A percentile compares a stretch with the other conserved stretches of the same genome.
These are phyloP conservation scores for Pseudomyrmex flavicornis DNA, from an alignment of 1,140 invertebrate genomes.

Conservation along the genomic window DNA sequence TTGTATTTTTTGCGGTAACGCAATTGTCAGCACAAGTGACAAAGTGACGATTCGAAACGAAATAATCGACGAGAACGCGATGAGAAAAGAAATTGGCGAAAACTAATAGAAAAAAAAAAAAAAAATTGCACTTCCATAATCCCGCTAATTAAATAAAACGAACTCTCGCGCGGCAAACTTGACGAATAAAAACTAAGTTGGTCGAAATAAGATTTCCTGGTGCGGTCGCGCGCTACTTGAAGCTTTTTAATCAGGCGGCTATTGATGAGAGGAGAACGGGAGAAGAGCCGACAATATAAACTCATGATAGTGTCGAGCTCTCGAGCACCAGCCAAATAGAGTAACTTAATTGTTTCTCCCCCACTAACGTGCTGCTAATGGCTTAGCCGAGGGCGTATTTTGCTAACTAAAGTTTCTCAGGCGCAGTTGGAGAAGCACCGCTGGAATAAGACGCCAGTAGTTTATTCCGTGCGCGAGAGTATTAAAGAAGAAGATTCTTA, in stretches of 20 bases:
- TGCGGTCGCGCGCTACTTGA: not conserved
- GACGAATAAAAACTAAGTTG: conserved; percentile 22
- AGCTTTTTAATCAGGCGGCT: conserved; percentile 39
- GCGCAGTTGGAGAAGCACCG: not conserved
- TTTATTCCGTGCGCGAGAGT: conserved; percentile 18
- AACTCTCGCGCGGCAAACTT: not conserved
- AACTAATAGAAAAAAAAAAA: not conserved
- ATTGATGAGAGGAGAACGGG: conserved; percentile 26
- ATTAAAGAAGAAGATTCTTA: conserved; percentile 28
- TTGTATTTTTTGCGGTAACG: not conserved
- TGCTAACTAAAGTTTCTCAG: conserved; percentile 48
- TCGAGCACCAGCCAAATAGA: conserved; percentile 16
- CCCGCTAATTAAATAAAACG: not conserved
- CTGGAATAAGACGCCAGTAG: conserved; percentile 5
- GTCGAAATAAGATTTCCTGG: conserved; percentile 13
- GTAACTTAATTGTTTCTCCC: conserved; percentile 51
- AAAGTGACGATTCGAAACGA: not conserved
- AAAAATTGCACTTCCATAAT: not conserved
- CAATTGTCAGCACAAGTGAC: too few relatives aligned
- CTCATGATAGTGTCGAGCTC: not conserved
- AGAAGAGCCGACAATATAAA: conserved; percentile 37
- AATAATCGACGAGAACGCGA: not conserved
- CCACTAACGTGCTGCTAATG: conserved; percentile 45
- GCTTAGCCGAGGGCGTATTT: conserved; percentile 48
- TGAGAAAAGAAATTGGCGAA: not conserved